Percentiles rank a stretch among this genome's conserved stretches.
These are phyloP conservation scores for Fukomys damarensis DNA, from an alignment of 2,113 vertebrate species.

Conservation along the genomic window DNA sequence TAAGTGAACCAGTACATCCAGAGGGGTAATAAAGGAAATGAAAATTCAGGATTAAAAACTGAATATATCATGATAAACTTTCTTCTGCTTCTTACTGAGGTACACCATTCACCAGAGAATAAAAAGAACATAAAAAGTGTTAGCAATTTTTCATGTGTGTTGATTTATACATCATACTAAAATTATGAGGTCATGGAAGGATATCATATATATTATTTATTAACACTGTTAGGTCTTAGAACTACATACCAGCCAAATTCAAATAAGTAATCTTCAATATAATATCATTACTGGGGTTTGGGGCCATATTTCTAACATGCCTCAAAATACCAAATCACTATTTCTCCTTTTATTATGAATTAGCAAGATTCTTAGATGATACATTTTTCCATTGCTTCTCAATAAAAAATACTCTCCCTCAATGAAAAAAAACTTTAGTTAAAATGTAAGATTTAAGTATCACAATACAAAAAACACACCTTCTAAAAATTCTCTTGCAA, in stretches of 20 bases:
- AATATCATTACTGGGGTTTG: neutral
- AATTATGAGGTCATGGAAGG: neutral
- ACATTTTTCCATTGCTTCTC: neutral
- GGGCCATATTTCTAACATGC: constrained; percentile 5
- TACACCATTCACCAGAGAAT: neutral
- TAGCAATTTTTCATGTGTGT: neutral
- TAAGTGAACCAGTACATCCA: neutral
- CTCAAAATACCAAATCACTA: constrained; percentile 12
- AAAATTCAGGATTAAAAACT: neutral
- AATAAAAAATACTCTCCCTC: neutral
- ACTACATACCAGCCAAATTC: neutral
- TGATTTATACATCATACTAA: constrained; percentile 42
- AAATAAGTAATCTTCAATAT: neutral
- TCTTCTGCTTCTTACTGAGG: neutral
- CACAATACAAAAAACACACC: neutral
- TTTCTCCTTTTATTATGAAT: constrained; percentile 35
- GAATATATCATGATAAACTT: neutral
- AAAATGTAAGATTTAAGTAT: constrained; percentile 24
- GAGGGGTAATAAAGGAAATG: neutral
- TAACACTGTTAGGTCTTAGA: neutral
- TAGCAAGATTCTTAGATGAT: constrained; percentile 20
- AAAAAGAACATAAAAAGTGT: neutral
- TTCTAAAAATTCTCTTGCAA: constrained; percentile 35
- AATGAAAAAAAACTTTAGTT: constrained; percentile 34
- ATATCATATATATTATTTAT: neutral